A percentile compares a stretch with the other conserved stretches of the same genome.
These are phyloP conservation scores for Xerus rutilus DNA, from an alignment of 2,797 vertebrate species.

Conservation along the genomic window DNA sequence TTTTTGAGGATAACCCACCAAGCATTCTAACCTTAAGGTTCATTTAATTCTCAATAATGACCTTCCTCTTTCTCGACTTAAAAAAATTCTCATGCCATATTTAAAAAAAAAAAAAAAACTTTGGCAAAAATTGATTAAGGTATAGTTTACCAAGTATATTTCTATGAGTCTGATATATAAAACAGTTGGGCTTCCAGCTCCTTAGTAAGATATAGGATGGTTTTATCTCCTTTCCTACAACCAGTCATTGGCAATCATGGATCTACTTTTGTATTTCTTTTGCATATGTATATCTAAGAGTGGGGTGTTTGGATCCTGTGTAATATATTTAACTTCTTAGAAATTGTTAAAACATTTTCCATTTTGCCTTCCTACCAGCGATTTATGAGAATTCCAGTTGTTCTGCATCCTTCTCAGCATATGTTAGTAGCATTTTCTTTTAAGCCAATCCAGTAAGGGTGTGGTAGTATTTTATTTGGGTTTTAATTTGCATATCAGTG, in stretches of 20 bases:
- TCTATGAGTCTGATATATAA: background rate
- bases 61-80: background rate
- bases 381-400: background rate
- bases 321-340: background rate
- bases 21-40: background rate
- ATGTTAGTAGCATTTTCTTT: background rate
- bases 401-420: background rate
- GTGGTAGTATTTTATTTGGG: background rate
- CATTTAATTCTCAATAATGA: conserved; percentile 53
- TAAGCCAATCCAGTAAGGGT: background rate
- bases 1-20: background rate
- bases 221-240: background rate
- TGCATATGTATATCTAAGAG: background rate
- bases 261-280: background rate
- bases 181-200: background rate
- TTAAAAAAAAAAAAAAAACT: background rate
- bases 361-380: background rate
- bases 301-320: background rate
- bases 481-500: conserved; percentile 8
- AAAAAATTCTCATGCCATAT: background rate
- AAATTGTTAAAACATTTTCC: conserved; percentile 31
- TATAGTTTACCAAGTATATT: background rate
- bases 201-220: background rate
- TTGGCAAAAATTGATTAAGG: conserved; percentile 29
- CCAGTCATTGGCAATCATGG: background rate